Evolutionary conservation across 2,113 vertebrate genomes (phyloP).

Genomic region (Anthoscopus minutus): DNA sequence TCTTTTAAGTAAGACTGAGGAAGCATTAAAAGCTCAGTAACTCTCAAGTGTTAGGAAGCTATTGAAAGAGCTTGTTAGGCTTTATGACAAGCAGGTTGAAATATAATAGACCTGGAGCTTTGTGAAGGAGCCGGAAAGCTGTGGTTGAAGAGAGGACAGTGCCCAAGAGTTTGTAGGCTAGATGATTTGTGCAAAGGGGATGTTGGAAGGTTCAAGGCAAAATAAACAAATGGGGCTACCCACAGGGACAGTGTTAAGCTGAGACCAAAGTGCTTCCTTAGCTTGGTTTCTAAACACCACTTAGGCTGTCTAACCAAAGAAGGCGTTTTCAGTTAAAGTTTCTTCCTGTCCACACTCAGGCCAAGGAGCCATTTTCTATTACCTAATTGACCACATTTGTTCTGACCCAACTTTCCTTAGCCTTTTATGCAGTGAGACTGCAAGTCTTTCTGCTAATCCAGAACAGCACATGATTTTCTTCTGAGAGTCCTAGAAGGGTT

Average conservation of each 20-base stretch:
- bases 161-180: not conserved
- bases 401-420: not conserved
- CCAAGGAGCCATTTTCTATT: not conserved
- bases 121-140: not conserved
- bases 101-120: constrained; percentile 5
- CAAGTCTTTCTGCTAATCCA: not conserved
- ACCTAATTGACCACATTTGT: not conserved
- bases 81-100: constrained; percentile 17
- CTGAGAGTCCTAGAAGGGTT: not conserved
- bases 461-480: not conserved
- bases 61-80: constrained; percentile 41
- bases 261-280: not conserved
- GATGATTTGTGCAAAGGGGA: constrained; percentile 25
- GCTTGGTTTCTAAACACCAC: not conserved
- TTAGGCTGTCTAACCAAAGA: not conserved
- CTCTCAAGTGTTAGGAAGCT: constrained; percentile 11
- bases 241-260: not conserved
- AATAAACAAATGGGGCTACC: constrained; percentile 24
- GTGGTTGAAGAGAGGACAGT: not conserved
- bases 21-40: constrained; percentile 31
- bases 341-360: not conserved
- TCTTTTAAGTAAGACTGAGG: constrained; percentile 26
- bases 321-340: constrained; percentile 3
- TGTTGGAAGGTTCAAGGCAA: constrained; percentile 19
- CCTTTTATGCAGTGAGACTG: not conserved